A percentile compares a stretch with the other conserved stretches of the same genome.
Evolutionary conservation across 2,797 vertebrate species (phyloP).

Genomic region (Poeciliopsis turneri): DNA sequence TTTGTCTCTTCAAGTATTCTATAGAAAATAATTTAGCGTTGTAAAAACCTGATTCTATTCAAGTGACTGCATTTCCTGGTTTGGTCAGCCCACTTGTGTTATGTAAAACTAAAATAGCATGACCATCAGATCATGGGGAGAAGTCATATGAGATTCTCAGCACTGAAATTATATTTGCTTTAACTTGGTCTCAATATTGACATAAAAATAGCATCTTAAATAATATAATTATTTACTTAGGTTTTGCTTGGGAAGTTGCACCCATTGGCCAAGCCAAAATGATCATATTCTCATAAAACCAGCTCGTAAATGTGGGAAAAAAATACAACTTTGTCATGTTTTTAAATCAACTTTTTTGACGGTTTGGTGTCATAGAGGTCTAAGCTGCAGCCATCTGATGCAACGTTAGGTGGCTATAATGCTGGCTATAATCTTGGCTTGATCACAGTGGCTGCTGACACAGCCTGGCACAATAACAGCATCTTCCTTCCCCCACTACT

Average conservation of each 20-base stretch:
- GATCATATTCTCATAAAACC: too few species aligned
- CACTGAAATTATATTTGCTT: not conserved
- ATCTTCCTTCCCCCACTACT: constrained; percentile 36
- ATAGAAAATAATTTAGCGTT: not conserved
- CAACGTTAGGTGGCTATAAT: constrained; percentile 16
- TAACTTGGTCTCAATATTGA: not conserved
- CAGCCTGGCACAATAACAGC: not conserved
- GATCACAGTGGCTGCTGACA: constrained; percentile 56
- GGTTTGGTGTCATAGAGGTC: constrained; percentile 11
- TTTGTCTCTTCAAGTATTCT: not conserved
- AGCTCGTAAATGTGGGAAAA: not conserved
- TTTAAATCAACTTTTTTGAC: not conserved
- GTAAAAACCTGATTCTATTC: not conserved
- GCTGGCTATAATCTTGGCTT: constrained; percentile 33
- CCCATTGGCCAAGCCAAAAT: not conserved
- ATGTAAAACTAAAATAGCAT: not conserved
- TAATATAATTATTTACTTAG: not conserved
- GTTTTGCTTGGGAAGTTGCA: constrained; percentile 11
- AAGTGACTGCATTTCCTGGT: not conserved
- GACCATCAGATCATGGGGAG: not conserved
- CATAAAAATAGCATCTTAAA: not conserved
- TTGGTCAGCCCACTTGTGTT: not conserved
- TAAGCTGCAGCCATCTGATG: constrained; percentile 30
- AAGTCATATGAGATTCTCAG: constrained; percentile 3
- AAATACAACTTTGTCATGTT: not conserved